Evolutionary conservation across 2,797 vertebrate genomes (phyloP).

Genomic region (Aplochiton taeniatus): DNA sequence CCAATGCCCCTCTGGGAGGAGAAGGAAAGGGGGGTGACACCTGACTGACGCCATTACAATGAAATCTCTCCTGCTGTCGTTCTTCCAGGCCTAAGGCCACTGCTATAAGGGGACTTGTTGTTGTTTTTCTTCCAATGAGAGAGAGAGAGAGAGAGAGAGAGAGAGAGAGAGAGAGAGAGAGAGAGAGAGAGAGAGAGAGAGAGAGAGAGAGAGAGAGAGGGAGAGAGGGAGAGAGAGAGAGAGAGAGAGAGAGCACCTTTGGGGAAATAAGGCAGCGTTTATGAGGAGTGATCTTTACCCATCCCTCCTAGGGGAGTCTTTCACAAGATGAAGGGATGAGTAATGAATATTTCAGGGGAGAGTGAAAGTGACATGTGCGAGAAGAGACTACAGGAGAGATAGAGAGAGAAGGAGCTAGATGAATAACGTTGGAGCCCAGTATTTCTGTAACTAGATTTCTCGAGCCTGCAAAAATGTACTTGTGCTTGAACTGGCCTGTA

Average conservation of each 20-base stretch:
- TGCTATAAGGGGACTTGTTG: constrained; percentile 28
- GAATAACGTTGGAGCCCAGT: not conserved
- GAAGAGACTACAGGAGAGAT: constrained; percentile 31
- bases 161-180: not conserved
- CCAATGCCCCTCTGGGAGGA: not conserved
- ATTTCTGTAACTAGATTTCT: too few species aligned
- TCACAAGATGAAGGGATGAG: constrained; percentile 57
- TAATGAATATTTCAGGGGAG: constrained; percentile 65
- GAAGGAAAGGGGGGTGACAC: constrained; percentile 21
- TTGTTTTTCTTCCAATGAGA: constrained; percentile 17
- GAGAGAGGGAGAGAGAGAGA: constrained; percentile 8
- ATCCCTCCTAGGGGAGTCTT: constrained; percentile 51
- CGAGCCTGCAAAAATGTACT: too few species aligned
- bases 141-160: constrained; percentile 1
- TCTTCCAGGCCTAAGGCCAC: constrained; percentile 23
- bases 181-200: constrained; percentile 1
- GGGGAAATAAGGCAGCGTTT: constrained; percentile 57
- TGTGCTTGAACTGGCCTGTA: too few species aligned
- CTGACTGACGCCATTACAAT: constrained; percentile 31
- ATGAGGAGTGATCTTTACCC: constrained; percentile 65
- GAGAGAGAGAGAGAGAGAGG: not conserved
- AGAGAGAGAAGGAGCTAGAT: not conserved
- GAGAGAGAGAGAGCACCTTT: constrained; percentile 45
- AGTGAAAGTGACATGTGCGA: constrained; percentile 22
- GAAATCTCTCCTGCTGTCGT: constrained; percentile 13